Evolutionary conservation across 1,140 invertebrate species (phyloP).

Genomic region (Drosophila jambulina): DNA sequence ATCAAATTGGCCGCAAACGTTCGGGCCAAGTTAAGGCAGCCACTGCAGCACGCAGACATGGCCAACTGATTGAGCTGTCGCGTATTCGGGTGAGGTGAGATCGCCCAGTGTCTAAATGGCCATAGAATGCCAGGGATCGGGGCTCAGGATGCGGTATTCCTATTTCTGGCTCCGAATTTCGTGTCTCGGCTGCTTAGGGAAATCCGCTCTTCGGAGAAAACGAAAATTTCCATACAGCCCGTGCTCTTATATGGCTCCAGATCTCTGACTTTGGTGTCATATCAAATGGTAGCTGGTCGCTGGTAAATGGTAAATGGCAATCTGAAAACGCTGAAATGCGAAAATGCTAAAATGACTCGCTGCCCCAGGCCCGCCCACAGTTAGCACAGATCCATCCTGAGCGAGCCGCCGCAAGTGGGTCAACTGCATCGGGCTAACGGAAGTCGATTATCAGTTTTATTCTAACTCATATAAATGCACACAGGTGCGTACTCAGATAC

Average conservation of each 20-base stretch:
- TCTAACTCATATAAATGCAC: slow-evolving; percentile 55
- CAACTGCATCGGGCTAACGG: slow-evolving; percentile 46
- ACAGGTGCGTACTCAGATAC: slow-evolving; percentile 49
- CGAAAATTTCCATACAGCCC: slow-evolving; percentile 65
- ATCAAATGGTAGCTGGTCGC: slow-evolving; percentile 41
- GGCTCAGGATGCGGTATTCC: slow-evolving; percentile 12
- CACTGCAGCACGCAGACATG: slow-evolving; percentile 74
- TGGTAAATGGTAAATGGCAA: slow-evolving; percentile 19
- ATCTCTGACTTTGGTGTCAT: slow-evolving; percentile 72
- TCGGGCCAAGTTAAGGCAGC: slow-evolving; percentile 16
- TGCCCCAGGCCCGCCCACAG: slow-evolving; percentile 57
- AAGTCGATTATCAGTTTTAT: slow-evolving; percentile 57
- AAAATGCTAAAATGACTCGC: slow-evolving; percentile 19
- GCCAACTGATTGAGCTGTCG: slow-evolving; percentile 81
- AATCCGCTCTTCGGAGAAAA: slow-evolving; percentile 49
- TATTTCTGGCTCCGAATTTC: slow-evolving; percentile 50
- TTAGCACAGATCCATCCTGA: slow-evolving; percentile 33
- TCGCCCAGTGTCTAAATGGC: slow-evolving; percentile 66
- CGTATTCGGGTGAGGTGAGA: slow-evolving; percentile 79
- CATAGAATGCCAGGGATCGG: slow-evolving; percentile 3
- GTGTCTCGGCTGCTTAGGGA: slow-evolving; percentile 60
- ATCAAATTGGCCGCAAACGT: slow-evolving; percentile 66
- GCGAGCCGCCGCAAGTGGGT: slow-evolving; percentile 37
- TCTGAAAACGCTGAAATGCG: not conserved
- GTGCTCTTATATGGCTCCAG: slow-evolving; percentile 58